A percentile compares a stretch with the other conserved stretches of the same genome.
phyloP scores from a whole-genome alignment of 2,797 vertebrate genomes.

The Cynodonichthys magdalenae region DNA sequence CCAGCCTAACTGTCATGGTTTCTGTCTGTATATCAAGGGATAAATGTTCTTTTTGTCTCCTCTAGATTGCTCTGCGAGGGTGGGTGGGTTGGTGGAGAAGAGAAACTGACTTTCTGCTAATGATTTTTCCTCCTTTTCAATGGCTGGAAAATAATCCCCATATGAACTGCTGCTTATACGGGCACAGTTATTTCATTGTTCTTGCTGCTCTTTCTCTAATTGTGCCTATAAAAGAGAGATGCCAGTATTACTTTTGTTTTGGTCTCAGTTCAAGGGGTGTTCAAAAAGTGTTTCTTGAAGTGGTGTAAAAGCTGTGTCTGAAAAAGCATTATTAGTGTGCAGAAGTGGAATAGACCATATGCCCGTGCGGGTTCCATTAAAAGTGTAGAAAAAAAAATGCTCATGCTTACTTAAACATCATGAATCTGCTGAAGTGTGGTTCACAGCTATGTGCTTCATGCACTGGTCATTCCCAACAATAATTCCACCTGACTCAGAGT shows the following conservation, averaged over 20 bases:
- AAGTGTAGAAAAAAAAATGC: background rate
- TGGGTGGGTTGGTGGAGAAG: conserved; percentile 26
- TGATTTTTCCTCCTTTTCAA: conserved; percentile 80
- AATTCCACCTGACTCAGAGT: background rate
- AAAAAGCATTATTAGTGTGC: conserved; percentile 61
- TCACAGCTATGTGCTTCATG: background rate
- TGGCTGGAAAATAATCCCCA: conserved; percentile 75
- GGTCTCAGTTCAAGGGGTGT: conserved; percentile 54
- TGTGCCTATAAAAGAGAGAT: conserved; percentile 71
- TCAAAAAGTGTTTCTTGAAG: conserved; percentile 65
- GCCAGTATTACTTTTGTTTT: conserved; percentile 53
- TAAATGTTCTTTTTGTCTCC: conserved; percentile 76
- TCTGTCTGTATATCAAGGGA: conserved; percentile 63
- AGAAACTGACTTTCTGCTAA: conserved; percentile 60
- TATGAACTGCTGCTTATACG: conserved; percentile 65
- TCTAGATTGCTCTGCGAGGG: conserved; percentile 61
- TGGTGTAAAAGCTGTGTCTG: conserved; percentile 49
- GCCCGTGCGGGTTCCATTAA: conserved; percentile 14
- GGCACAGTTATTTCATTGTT: conserved; percentile 80
- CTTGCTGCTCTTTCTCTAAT: conserved; percentile 65
- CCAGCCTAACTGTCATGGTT: conserved; percentile 42
- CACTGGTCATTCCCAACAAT: background rate
- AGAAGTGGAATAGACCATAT: conserved; percentile 40
- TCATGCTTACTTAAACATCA: conserved; percentile 2
- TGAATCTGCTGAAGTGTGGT: conserved; percentile 7